Evolutionary conservation across 2,888 invertebrate species (phyloP), one percentile per base, ranked within the genome.

Genomic region (Amiota mariae): DNA sequence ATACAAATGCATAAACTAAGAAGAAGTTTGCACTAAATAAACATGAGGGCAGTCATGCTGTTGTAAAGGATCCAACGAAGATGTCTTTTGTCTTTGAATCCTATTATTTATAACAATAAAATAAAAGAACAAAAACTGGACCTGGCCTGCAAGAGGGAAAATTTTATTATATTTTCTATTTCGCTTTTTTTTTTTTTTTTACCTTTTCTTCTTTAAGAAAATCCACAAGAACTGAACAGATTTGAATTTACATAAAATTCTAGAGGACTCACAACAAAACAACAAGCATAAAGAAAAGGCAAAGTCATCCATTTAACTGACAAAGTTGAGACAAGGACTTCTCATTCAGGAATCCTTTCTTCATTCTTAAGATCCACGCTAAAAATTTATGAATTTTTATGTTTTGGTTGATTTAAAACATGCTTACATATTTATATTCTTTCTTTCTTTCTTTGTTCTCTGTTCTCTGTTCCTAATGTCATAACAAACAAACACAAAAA

Each of bases 261-360:
- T 36, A 36, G 36, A 36, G 36, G 36, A 36, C 36, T 2, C 36
- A 36, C 36, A 36, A 36, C 36, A 36, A 36, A 36, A 24, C 59
- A 66, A 74, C 48, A 15, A 56, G 71, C 72, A 76, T 54, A 63
- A 56, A 73, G 20, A 70, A 36, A 73, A 68, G 72, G 72, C 76
- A 74, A 73, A 81, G 79, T 79, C 77, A 77, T 81, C 77, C 80
- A 82, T 82, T 82, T 80, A 80, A 80, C 82, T 81, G 81, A 80
- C 81, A 81, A 80, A 82, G 81, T 75, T 77, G 76, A 76, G 80
- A 78, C 80, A 77, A 78, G 81, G 75, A 73, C 74, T 77, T 73
- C 75, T 20, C 13, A 56, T 8, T 15, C 61, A 61, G 47, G n/a
- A 18, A 18, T 24, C 49, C 13, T 13, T 54, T 11, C 46, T 47